phyloP scores from a whole-genome alignment of 2,113 vertebrate species.

The Macrotis lagotis region DNA sequence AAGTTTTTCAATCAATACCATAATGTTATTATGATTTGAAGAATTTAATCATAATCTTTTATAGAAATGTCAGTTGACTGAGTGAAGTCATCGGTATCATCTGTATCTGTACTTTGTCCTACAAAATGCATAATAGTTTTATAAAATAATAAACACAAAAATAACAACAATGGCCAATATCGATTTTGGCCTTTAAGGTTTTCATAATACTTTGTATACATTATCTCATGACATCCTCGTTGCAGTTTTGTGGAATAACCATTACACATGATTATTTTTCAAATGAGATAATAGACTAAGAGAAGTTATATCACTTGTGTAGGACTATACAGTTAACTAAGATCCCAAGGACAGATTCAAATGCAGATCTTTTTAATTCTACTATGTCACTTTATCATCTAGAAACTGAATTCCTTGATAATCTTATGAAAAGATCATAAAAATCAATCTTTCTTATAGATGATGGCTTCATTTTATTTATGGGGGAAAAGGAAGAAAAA shows the following conservation, averaged over 20 bases:
- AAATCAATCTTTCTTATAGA: not conserved
- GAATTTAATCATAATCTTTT: slow-evolving; percentile 84
- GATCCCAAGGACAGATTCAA: not conserved
- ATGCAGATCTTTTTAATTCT: not conserved
- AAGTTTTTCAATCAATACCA: slow-evolving; percentile 90
- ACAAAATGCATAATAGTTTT: slow-evolving; percentile 23
- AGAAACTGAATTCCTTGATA: not conserved
- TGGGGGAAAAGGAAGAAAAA: not conserved
- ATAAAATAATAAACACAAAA: not conserved
- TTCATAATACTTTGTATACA: not conserved
- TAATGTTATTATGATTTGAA: slow-evolving; percentile 83
- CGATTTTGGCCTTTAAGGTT: not conserved
- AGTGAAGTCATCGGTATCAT: slow-evolving; percentile 89
- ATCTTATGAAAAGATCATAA: not conserved
- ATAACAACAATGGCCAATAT: not conserved
- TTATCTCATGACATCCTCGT: not conserved
- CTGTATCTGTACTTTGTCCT: slow-evolving; percentile 68
- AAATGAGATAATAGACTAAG: not conserved
- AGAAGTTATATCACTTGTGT: not conserved
- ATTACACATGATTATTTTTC: not conserved
- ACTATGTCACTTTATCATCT: not conserved
- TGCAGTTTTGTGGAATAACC: no score
- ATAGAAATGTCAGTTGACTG: slow-evolving; percentile 90
- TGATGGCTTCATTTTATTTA: not conserved
- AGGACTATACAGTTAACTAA: no score